Evolutionary conservation across 2,888 invertebrate species (phyloP).

Genomic region (Eupithecia abbreviata): DNA sequence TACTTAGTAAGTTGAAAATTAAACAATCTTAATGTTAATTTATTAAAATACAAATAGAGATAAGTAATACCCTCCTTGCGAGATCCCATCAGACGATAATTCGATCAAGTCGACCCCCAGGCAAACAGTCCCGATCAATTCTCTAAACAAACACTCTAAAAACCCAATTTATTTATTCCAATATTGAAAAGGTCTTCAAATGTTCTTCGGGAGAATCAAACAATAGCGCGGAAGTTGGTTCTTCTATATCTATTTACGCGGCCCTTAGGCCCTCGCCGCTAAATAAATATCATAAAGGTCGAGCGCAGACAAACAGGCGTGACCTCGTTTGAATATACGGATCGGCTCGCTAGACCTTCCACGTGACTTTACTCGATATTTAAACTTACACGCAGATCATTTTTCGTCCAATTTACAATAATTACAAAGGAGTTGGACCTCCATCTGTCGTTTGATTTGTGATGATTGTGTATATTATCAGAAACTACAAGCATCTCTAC

Average conservation of each 20-base stretch:
- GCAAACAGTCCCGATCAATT: slow-evolving; percentile 14
- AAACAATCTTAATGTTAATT: too few relatives aligned
- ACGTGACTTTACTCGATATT: neutral
- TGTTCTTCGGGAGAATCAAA: slow-evolving; percentile 24
- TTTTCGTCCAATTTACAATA: neutral
- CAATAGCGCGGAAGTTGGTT: slow-evolving; percentile 38
- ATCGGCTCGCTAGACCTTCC: neutral
- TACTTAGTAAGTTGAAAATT: too few relatives aligned
- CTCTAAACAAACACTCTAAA: slow-evolving; percentile 20
- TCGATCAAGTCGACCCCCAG: neutral
- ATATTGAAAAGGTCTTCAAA: slow-evolving; percentile 32
- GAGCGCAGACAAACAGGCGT: slow-evolving; percentile 29
- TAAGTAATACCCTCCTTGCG: neutral
- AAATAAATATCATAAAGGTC: slow-evolving; percentile 43
- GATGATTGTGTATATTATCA: neutral
- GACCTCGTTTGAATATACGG: slow-evolving; percentile 36
- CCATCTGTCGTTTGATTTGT: neutral
- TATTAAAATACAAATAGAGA: neutral
- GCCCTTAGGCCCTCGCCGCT: slow-evolving; percentile 36
- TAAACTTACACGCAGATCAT: neutral
- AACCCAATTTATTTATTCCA: slow-evolving; percentile 39
- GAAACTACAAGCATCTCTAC: neutral
- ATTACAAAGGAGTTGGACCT: neutral
- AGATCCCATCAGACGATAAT: neutral
- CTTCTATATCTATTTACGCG: slow-evolving; percentile 33